phyloP scores from a whole-genome alignment of 2,797 vertebrate species.

The Hybognathus amarus region DNA sequence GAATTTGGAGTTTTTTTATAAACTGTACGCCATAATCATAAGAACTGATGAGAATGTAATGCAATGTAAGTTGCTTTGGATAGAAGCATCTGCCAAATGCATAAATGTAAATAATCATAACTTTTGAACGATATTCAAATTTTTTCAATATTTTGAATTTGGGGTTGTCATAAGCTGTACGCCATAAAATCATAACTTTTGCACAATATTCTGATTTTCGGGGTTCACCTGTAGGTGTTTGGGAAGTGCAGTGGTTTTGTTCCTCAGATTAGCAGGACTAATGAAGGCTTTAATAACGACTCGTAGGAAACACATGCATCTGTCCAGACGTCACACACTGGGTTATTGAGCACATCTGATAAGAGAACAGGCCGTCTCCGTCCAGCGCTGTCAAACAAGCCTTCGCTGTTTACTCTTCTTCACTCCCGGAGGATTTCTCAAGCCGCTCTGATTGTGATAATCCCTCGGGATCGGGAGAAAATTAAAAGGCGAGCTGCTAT shows the following conservation, averaged over 20 bases:
- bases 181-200: no score
- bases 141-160: no score
- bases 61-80: no score
- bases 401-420: slow-evolving; percentile 57
- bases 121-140: no score
- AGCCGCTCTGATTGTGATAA: slow-evolving; percentile 73
- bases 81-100: no score
- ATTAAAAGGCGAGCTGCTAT: slow-evolving; percentile 34
- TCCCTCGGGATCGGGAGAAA: slow-evolving; percentile 64
- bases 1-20: no score
- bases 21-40: no score
- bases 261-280: not conserved
- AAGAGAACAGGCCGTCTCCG: not conserved
- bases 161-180: no score
- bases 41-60: no score
- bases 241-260: not conserved
- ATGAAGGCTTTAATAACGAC: not conserved
- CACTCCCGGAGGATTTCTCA: slow-evolving; percentile 71
- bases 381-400: slow-evolving; percentile 5
- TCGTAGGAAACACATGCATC: not conserved
- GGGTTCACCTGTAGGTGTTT: no score
- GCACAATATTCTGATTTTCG: no score
- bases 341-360: not conserved
- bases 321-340: not conserved
- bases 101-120: no score